phyloP scores from a whole-genome alignment of 2,113 vertebrate species.

The Chionomys nivalis region DNA sequence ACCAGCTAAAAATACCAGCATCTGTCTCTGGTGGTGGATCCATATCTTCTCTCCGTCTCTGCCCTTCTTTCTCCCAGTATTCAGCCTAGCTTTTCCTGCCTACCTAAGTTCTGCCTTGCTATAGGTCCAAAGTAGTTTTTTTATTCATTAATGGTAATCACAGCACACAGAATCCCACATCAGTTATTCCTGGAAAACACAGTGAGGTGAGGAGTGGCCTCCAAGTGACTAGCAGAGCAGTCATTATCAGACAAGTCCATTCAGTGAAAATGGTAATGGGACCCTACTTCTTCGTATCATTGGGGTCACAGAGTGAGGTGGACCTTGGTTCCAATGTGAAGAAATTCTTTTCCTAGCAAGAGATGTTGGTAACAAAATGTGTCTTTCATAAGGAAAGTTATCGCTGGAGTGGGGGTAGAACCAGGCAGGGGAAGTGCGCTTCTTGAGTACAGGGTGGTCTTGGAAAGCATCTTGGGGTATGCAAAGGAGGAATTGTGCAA shows the following conservation, averaged over 20 bases:
- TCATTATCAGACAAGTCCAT: not conserved
- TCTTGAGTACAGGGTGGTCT: not conserved
- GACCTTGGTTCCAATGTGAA: not conserved
- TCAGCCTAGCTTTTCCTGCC: too few relatives aligned
- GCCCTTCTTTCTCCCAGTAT: too few relatives aligned
- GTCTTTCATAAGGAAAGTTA: not conserved
- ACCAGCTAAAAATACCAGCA: too few relatives aligned
- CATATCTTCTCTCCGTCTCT: too few relatives aligned
- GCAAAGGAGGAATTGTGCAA: not conserved
- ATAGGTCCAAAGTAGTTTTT: too few relatives aligned
- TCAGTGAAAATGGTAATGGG: not conserved
- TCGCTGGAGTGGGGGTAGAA: not conserved
- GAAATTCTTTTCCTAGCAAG: not conserved
- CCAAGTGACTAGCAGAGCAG: not conserved
- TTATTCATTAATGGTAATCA: too few relatives aligned
- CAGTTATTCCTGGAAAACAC: constrained; percentile 15
- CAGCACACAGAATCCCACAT: too few relatives aligned
- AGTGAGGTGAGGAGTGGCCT: not conserved
- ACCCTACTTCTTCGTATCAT: not conserved
- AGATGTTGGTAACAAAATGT: not conserved
- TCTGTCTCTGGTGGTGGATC: too few relatives aligned
- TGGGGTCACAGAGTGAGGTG: not conserved
- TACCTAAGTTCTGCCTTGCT: too few relatives aligned
- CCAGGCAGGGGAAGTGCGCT: not conserved
- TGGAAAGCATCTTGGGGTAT: not conserved